phyloP scores from a whole-genome alignment of 64 coral and sea anemone genomes.

The Catalaphyllia jardinei region DNA sequence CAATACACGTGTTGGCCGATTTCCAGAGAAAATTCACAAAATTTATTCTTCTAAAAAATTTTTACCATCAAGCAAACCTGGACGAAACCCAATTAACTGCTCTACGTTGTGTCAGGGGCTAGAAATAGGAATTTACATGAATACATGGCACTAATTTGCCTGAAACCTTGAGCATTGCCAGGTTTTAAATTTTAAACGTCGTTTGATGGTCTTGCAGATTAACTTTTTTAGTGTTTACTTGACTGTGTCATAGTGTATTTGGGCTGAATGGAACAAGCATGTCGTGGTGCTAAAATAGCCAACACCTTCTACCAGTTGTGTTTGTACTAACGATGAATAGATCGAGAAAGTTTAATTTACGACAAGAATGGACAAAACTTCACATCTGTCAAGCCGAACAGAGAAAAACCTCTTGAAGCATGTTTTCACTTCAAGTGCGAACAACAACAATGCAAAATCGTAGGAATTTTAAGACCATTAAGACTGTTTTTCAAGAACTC shows the following conservation, averaged over 20 bases:
- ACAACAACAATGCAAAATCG: background rate
- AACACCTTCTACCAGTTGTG: constrained; percentile 24
- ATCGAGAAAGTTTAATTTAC: background rate
- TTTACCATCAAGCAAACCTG: background rate
- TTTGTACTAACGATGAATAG: constrained; percentile 24
- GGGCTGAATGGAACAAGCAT: constrained; percentile 2
- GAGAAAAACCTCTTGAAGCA: background rate
- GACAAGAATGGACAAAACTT: background rate
- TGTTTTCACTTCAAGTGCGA: background rate
- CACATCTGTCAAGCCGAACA: background rate
- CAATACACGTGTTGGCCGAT: constrained; percentile 17
- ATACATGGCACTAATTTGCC: background rate
- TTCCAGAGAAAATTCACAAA: background rate
- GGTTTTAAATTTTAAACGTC: background rate
- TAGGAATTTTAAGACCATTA: constrained; percentile 34
- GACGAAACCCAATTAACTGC: background rate
- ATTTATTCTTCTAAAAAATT: background rate
- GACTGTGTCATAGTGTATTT: constrained; percentile 16
- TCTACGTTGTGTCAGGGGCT: background rate
- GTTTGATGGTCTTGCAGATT: background rate
- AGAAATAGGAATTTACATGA: background rate
- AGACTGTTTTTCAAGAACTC: constrained; percentile 13
- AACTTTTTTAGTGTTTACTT: constrained; percentile 21
- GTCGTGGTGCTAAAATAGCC: constrained; percentile 8
- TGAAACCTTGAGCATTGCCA: background rate